Percentiles rank a stretch among this genome's conserved stretches.
These are phyloP conservation scores for Tachystola acroxantha DNA, from an alignment of 2,888 invertebrate genomes.

Conservation along the genomic window DNA sequence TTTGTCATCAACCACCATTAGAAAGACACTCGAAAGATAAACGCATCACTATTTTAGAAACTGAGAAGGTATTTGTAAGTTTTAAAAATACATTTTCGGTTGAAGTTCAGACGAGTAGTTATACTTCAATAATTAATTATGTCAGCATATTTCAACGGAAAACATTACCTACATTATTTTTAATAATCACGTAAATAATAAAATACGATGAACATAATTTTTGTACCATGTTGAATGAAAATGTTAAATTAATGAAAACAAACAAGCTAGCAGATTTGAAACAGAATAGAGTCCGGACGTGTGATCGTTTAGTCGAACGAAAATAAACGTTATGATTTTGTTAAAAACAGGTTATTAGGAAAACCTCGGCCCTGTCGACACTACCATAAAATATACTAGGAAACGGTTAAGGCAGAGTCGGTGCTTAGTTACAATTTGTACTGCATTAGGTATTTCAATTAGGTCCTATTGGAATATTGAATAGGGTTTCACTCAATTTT, in stretches of 20 bases:
- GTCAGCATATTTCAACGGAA: not conserved
- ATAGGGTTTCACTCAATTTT: too few relatives aligned
- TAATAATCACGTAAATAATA: not conserved
- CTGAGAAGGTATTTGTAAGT: too few relatives aligned
- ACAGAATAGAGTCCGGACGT: slow-evolving; percentile 69
- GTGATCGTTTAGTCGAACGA: slow-evolving; percentile 67
- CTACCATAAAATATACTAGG: slow-evolving; percentile 48
- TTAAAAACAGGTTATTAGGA: slow-evolving; percentile 70
- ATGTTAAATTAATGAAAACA: slow-evolving; percentile 63
- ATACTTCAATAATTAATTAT: too few relatives aligned
- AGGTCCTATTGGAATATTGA: too few relatives aligned
- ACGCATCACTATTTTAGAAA: slow-evolving; percentile 20
- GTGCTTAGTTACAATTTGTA: too few relatives aligned
- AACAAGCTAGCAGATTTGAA: slow-evolving; percentile 60
- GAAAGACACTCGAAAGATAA: slow-evolving; percentile 66
- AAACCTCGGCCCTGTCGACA: slow-evolving; percentile 62
- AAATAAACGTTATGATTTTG: slow-evolving; percentile 72
- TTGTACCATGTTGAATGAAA: slow-evolving; percentile 56
- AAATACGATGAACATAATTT: slow-evolving; percentile 33
- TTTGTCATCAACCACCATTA: slow-evolving; percentile 66
- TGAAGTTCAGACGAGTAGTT: too few relatives aligned
- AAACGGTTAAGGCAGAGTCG: slow-evolving; percentile 31
- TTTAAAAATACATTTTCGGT: too few relatives aligned
- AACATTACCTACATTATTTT: too few relatives aligned
- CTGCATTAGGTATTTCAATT: too few relatives aligned